A percentile compares a stretch with the other conserved stretches of the same genome.
Conservation (phyloP, 2,888 invertebrate genomes). For the Harpalus rubripes region DNA sequence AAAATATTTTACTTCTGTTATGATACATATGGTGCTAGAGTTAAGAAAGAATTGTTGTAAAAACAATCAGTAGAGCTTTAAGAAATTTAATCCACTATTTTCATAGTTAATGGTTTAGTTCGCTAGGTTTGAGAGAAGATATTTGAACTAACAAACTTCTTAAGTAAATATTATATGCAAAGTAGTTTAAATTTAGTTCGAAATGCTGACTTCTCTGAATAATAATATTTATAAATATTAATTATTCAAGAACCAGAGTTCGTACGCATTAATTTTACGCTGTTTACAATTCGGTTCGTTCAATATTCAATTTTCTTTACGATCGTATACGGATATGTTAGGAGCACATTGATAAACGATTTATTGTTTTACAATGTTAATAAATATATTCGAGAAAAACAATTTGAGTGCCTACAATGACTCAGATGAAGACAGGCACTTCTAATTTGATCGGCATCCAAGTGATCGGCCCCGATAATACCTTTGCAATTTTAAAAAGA, state of each 20-base stretch:
- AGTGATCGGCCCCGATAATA: too few relatives aligned
- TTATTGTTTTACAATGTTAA: too few relatives aligned
- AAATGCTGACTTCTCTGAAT: constrained; percentile 16
- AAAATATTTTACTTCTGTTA: too few relatives aligned
- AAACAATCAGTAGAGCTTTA: background rate
- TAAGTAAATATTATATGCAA: constrained; percentile 14
- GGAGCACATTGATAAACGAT: too few relatives aligned
- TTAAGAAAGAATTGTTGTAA: too few relatives aligned
- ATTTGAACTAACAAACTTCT: background rate
- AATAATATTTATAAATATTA: constrained; percentile 22
- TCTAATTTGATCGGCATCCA: too few relatives aligned
- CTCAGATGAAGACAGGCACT: too few relatives aligned
- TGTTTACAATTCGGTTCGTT: background rate
- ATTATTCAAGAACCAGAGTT: background rate
- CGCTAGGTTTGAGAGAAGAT: background rate
- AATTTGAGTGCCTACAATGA: too few relatives aligned
- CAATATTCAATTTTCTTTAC: background rate
- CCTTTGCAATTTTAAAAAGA: too few relatives aligned
- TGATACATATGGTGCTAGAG: too few relatives aligned
- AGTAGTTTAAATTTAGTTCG: constrained; percentile 22
- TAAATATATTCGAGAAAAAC: too few relatives aligned
- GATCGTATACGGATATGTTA: too few relatives aligned
- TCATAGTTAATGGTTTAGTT: background rate
- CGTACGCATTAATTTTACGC: background rate
- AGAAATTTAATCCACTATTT: background rate